Base-by-base conservation (phyloP, 2,888 invertebrate genomes). In the Archips crataeganus region DNA sequence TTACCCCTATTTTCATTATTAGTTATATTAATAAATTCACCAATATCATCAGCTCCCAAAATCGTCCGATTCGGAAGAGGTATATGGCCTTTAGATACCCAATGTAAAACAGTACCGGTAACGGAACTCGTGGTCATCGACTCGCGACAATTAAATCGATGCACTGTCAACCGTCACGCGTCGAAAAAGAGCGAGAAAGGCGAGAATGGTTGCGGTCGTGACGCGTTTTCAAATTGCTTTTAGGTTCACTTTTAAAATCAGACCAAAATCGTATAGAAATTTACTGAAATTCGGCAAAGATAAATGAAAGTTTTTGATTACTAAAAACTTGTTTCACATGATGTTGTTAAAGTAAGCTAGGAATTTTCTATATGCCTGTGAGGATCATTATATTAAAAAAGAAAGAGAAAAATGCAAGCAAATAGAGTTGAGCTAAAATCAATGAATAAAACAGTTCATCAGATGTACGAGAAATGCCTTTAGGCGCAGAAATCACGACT, bases 141-240 rank as follows among this genome's bases (percentile, higher is more conserved):
- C 91, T 86, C 84, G 75, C 82, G 87, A 87, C 89, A 90, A 91
- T 90, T 90, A 89, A 88, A 90, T 87, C 84, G 84, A 85, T 85
- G 86, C 83, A 83, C 82, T 84, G 85, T 82, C 82, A 84, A 79
- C 79, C 71, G 68, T 73, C 72, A 68, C 72, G 72, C 72, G 62
- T 63, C 70, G 60, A 70, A 70, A 74, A 65, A 60, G 63, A 73
- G 49, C 59, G 68, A 63, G 68, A 59, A 73, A 63, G 68, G 59
- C 49, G 69, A 74, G 60, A 74, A 65, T 32, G 60, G 47, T 51
- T 70, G 61, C 74, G 54, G 63, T 60, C 51, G 39, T 54, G 60
- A 51, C 51, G 45, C 57, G 45, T 62, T 63, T 36, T 6, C 3
- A 39, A 69, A 49, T 63, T 59, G 57, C 42, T 69, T 64, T 15